phyloP scores from a whole-genome alignment of 2,888 invertebrate genomes.

The Tinea trinotella region DNA sequence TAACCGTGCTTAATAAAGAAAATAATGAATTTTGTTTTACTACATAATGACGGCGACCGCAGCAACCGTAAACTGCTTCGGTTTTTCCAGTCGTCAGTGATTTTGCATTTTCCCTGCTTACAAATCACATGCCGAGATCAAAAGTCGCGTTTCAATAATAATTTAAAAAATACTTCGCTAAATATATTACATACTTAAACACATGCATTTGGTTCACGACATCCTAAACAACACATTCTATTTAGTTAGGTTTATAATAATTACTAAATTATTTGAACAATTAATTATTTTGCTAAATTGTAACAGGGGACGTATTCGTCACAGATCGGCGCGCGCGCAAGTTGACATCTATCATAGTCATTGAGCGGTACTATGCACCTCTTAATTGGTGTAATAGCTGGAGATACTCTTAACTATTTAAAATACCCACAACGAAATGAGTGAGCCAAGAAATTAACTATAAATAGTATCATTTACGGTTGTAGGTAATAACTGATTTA shows the following conservation, averaged over 20 bases:
- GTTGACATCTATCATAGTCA: constrained; percentile 19
- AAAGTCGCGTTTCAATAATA: too few relatives aligned
- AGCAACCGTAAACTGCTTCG: too few relatives aligned
- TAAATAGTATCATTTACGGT: constrained; percentile 7
- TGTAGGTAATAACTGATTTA: not conserved
- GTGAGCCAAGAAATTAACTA: constrained; percentile 5
- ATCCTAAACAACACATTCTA: too few relatives aligned
- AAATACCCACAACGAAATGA: not conserved
- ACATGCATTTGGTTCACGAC: too few relatives aligned
- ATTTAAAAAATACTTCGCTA: too few relatives aligned
- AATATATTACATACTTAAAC: too few relatives aligned
- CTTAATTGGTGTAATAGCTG: constrained; percentile 21
- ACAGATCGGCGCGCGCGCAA: constrained; percentile 7
- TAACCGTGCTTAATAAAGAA: too few relatives aligned
- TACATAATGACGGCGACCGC: too few relatives aligned
- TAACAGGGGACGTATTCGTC: not conserved
- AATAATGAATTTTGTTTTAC: too few relatives aligned
- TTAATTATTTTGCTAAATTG: constrained; percentile 14
- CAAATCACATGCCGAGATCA: too few relatives aligned
- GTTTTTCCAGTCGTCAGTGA: too few relatives aligned
- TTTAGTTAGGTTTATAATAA: constrained; percentile 12
- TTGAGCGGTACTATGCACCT: constrained; percentile 15
- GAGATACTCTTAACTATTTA: not conserved
- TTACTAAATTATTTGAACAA: constrained; percentile 10
- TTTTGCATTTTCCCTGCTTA: too few relatives aligned